A percentile compares a stretch with the other conserved stretches of the same genome.
Evolutionary conservation across 2,797 vertebrate species (phyloP).

Genomic region (Champsocephalus esox): DNA sequence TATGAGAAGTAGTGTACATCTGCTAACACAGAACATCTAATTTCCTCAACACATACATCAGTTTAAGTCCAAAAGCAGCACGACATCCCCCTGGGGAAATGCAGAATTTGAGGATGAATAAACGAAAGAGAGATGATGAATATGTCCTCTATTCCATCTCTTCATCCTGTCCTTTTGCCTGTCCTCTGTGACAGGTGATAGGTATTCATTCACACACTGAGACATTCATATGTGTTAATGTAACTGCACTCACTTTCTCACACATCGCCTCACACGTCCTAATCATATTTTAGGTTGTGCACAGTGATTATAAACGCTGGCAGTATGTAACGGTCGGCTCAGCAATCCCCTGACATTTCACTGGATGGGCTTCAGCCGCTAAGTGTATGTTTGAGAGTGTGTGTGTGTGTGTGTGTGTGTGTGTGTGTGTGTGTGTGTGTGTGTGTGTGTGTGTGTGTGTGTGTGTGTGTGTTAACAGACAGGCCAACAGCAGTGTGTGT

Average conservation of each 20-base stretch:
- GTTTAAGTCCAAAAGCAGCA: neutral
- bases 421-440: too few relatives aligned
- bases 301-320: slow-evolving; percentile 43
- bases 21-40: neutral
- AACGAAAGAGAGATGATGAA: neutral
- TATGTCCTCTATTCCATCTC: slow-evolving; percentile 21
- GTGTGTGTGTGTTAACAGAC: slow-evolving; percentile 25
- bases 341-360: slow-evolving; percentile 66
- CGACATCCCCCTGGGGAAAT: neutral
- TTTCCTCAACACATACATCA: neutral
- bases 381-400: slow-evolving; percentile 17
- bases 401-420: slow-evolving; percentile 10
- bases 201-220: slow-evolving; percentile 24
- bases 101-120: neutral
- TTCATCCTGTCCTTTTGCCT: slow-evolving; percentile 16
- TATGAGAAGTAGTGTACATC: neutral
- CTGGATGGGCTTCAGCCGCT: slow-evolving; percentile 54
- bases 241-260: neutral
- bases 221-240: neutral
- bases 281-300: slow-evolving; percentile 30
- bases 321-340: slow-evolving; percentile 66
- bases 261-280: slow-evolving; percentile 8
- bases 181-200: slow-evolving; percentile 36
- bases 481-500: slow-evolving; percentile 58
- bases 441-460: too few relatives aligned